Evolutionary conservation across 1,140 invertebrate species (phyloP).

Genomic region (Polyergus mexicanus): DNA sequence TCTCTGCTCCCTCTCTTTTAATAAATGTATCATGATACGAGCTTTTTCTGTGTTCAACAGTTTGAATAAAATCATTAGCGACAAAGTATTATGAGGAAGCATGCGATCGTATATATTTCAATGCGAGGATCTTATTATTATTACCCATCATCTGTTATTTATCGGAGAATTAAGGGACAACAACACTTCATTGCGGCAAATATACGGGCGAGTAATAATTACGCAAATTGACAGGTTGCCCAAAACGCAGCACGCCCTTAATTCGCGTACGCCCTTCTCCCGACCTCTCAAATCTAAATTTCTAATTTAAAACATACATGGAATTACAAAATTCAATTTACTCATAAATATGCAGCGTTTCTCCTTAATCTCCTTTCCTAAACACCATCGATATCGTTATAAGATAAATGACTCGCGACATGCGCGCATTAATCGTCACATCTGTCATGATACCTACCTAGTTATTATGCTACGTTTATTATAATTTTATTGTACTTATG

Average conservation of each 20-base stretch:
- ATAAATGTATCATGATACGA: background rate
- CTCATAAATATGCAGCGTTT: slow-evolving; percentile 47
- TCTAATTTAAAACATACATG: slow-evolving; percentile 48
- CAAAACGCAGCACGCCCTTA: slow-evolving; percentile 50
- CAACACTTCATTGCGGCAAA: slow-evolving; percentile 50
- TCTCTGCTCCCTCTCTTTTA: background rate
- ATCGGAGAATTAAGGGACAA: slow-evolving; percentile 58
- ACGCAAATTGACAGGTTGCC: slow-evolving; percentile 71
- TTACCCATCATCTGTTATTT: slow-evolving; percentile 60
- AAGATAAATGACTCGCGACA: background rate
- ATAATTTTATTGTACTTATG: slow-evolving; percentile 10
- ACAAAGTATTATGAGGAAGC: slow-evolving; percentile 9
- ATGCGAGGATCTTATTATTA: slow-evolving; percentile 53
- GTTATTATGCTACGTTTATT: slow-evolving; percentile 3
- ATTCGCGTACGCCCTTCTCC: slow-evolving; percentile 36
- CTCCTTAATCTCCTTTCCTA: slow-evolving; percentile 40
- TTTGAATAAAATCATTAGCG: slow-evolving; percentile 38
- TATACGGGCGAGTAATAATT: slow-evolving; percentile 58
- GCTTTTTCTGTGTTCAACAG: background rate
- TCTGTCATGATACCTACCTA: background rate
- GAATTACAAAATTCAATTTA: slow-evolving; percentile 60
- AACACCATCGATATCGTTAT: slow-evolving; percentile 24
- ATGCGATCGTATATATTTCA: slow-evolving; percentile 55
- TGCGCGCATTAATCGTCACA: slow-evolving; percentile 1
- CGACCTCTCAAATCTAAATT: slow-evolving; percentile 63